A percentile compares a stretch with the other conserved stretches of the same genome.
Evolutionary conservation across 1,140 invertebrate genomes (phyloP).

Genomic region (Scaptomyza montana): DNA sequence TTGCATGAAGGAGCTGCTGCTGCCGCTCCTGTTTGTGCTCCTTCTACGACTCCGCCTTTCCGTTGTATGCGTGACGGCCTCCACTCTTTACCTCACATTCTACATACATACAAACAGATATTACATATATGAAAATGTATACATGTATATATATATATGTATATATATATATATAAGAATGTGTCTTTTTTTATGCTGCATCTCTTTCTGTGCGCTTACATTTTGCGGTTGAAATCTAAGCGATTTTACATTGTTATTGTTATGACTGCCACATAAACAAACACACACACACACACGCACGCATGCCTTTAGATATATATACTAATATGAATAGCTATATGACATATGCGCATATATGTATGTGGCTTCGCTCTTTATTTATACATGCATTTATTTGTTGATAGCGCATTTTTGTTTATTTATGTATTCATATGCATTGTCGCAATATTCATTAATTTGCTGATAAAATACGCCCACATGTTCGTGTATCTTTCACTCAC

Average conservation of each 20-base stretch:
- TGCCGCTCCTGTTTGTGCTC: constrained; percentile 15
- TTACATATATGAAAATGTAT: neutral
- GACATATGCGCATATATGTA: neutral
- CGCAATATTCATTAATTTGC: constrained; percentile 80
- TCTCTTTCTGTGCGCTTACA: constrained; percentile 39
- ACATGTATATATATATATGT: neutral
- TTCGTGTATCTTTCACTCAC: neutral
- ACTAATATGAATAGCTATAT: constrained; percentile 4
- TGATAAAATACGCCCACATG: constrained; percentile 67
- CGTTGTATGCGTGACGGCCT: constrained; percentile 48
- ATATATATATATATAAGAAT: neutral
- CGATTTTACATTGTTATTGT: constrained; percentile 82
- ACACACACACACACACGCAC: neutral
- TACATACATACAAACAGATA: neutral
- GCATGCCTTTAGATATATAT: constrained; percentile 31
- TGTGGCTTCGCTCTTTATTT: constrained; percentile 48
- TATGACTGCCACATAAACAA: constrained; percentile 62
- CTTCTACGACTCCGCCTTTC: constrained; percentile 61
- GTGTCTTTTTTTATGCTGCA: neutral
- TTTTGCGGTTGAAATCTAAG: constrained; percentile 78
- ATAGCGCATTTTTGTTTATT: constrained; percentile 80
- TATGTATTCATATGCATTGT: constrained; percentile 81
- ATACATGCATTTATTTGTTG: constrained; percentile 79
- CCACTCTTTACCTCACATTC: constrained; percentile 1
- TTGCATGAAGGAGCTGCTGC: constrained; percentile 29